These are phyloP conservation scores for Corythaeola cristata DNA, from an alignment of 2,113 vertebrate species.

Conservation along the genomic window DNA sequence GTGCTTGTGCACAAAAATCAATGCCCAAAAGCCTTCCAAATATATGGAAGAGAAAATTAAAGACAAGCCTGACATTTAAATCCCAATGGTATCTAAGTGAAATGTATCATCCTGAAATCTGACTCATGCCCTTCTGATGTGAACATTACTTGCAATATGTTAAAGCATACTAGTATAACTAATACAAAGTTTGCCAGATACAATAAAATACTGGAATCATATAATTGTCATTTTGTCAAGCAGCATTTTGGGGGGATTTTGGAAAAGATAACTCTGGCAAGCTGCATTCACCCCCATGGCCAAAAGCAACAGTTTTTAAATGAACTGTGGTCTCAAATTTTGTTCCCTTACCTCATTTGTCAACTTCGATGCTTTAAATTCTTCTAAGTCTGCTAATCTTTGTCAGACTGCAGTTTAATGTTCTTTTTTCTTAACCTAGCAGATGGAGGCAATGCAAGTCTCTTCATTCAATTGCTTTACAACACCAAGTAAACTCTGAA, in stretches of 20 bases:
- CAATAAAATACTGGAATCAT: neutral
- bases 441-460: neutral
- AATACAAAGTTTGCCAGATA: neutral
- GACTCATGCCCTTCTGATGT: slow-evolving; percentile 23
- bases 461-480: neutral
- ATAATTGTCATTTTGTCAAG: neutral
- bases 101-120: slow-evolving; percentile 34
- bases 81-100: neutral
- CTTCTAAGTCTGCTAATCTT: neutral
- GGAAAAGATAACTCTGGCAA: neutral
- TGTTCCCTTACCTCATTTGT: neutral
- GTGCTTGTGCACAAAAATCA: slow-evolving; percentile 26
- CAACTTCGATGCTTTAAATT: neutral
- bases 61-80: slow-evolving; percentile 63
- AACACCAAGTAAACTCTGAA: neutral
- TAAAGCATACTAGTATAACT: slow-evolving; percentile 13
- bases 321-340: neutral
- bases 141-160: slow-evolving; percentile 24
- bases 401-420: neutral
- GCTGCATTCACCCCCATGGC: neutral
- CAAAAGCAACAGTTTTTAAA: neutral
- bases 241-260: neutral
- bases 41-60: slow-evolving; percentile 38
- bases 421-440: neutral
- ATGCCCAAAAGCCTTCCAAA: slow-evolving; percentile 21